A percentile compares a stretch with the other conserved stretches of the same genome.
These are phyloP conservation scores for Poicephalus gulielmi DNA, from an alignment of 2,113 vertebrate genomes.

Conservation along the genomic window DNA sequence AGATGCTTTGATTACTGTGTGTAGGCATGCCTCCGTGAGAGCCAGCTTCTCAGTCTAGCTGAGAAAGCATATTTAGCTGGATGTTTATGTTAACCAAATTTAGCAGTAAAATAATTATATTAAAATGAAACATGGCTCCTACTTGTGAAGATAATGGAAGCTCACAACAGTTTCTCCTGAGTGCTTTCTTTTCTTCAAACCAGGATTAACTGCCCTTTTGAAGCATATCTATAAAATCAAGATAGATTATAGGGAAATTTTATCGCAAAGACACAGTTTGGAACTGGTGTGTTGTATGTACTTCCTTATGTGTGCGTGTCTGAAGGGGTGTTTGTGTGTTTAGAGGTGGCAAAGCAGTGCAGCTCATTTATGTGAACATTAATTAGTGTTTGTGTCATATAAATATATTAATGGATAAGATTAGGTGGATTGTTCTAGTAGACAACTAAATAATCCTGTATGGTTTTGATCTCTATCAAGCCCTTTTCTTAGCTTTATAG, in stretches of 20 bases:
- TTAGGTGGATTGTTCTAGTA: not conserved
- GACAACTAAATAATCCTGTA: not conserved
- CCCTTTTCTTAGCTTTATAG: not conserved
- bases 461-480: not conserved
- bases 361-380: not conserved
- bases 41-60: not conserved
- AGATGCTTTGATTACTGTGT: not conserved
- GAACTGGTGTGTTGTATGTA: not conserved
- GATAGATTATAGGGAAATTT: not conserved
- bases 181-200: slow-evolving; percentile 5
- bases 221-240: not conserved
- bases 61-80: not conserved
- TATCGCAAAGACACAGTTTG: not conserved
- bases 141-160: slow-evolving; percentile 12
- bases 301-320: not conserved
- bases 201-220: not conserved
- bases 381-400: not conserved
- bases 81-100: not conserved
- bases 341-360: not conserved
- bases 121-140: not conserved
- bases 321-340: not conserved
- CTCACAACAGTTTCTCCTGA: not conserved
- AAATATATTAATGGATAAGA: not conserved
- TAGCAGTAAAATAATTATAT: not conserved
- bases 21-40: not conserved